Evolutionary conservation across 2,797 vertebrate genomes (phyloP).

Genomic region (Rhincodon typus): DNA sequence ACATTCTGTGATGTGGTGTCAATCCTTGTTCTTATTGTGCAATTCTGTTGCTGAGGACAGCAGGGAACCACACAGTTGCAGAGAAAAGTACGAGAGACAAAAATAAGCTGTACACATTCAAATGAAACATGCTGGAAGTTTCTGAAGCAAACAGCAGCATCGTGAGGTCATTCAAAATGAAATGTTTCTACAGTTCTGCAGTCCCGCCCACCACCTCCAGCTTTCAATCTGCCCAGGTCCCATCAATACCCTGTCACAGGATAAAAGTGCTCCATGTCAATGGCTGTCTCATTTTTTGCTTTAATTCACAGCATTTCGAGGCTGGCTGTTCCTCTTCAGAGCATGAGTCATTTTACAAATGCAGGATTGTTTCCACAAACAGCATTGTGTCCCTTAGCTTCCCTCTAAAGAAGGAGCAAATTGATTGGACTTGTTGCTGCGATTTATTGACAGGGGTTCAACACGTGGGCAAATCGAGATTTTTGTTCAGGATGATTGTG

Average conservation of each 20-base stretch:
- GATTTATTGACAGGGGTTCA: neutral
- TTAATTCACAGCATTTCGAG: neutral
- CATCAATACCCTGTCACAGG: neutral
- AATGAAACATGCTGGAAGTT: too few species aligned
- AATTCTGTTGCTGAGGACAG: too few species aligned
- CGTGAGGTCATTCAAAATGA: neutral
- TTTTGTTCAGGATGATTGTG: neutral
- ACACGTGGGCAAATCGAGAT: neutral
- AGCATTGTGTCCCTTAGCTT: neutral
- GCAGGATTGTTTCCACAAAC: neutral
- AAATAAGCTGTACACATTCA: neutral
- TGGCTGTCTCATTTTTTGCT: neutral
- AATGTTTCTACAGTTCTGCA: too few species aligned
- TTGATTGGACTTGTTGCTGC: neutral
- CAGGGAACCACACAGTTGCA: neutral
- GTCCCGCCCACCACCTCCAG: neutral
- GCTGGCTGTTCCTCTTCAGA: neutral
- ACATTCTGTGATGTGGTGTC: too few species aligned
- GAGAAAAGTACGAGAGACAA: neutral
- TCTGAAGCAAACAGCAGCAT: neutral
- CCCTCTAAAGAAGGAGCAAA: neutral
- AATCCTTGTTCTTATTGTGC: neutral
- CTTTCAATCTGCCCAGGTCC: neutral
- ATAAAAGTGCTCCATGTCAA: neutral
- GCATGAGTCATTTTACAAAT: neutral